Base-by-base conservation (phyloP, 2,888 invertebrate species). In the Netelia inedita region DNA sequence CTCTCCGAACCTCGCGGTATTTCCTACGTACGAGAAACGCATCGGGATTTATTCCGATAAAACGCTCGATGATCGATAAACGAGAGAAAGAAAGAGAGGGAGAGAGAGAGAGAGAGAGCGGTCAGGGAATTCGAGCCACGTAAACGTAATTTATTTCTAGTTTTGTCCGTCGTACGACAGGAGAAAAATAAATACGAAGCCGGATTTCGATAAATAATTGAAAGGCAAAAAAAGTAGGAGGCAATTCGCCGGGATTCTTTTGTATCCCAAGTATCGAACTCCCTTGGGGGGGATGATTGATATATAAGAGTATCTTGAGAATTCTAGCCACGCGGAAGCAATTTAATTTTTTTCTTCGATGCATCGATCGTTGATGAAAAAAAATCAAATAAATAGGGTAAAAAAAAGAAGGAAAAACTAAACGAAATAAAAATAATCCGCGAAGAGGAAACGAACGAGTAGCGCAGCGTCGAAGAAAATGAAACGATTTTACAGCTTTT, bases 41-140 rank as follows among this genome's bases (percentile, higher is more conserved):
- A 61, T 71, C 35, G 53, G 10, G 11, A 55, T 23, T 35, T 57
- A 69, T 57, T 50, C 19, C 9, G 59, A 28, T 46, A 46, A 23
- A 35, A 63, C n/a, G 21, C 21, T 16, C 55, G 19, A 23, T 83
- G 72, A 79, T 75, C 75, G 75, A 76, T 59, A 69, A 74, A 75
- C 14, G 14, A 46, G 3, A 8, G 10, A n/a, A n/a, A 2, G 46
- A 6, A 6, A 6, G 6, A 6, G 6, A 6, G 35, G 6, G 0
- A 8, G 35, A 8, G 35, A 8, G 35, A 35, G 8, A 35, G 14
- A 46, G 14, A 46, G 10, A 35, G 35, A 10, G 46, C 19, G 63
- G 19, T 69, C 55, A 19, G 59, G n/a, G 23, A 53, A 73, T 80
- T 73, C 21, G 43, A 41, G 46, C 65, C 28, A 59, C 65, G 66